Evolutionary conservation across 2,113 vertebrate species (phyloP).

Genomic region (Puntigrus tetrazona): DNA sequence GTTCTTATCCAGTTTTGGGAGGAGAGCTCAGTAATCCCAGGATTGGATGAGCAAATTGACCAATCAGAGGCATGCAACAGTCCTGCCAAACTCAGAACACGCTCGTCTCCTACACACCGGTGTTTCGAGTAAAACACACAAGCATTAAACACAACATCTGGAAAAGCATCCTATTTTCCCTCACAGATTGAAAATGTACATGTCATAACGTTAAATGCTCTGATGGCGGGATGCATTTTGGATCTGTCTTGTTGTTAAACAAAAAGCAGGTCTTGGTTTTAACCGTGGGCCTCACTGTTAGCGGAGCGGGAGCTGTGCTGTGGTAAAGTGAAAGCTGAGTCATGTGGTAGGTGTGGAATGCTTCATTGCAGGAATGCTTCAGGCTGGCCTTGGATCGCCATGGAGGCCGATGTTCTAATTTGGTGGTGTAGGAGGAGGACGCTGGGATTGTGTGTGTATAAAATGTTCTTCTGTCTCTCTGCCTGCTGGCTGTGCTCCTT

Average conservation of each 20-base stretch:
- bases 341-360: constrained; percentile 22
- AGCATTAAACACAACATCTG: not conserved
- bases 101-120: not conserved
- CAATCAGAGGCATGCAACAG: constrained; percentile 29
- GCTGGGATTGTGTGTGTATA: constrained; percentile 57
- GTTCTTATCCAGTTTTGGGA: constrained; percentile 33
- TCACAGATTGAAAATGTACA: not conserved
- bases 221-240: not conserved
- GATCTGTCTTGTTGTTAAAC: not conserved
- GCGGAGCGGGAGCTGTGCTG: not conserved
- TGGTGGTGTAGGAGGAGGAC: constrained; percentile 34
- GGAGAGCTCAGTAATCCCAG: constrained; percentile 25
- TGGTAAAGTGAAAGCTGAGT: constrained; percentile 18
- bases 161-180: not conserved
- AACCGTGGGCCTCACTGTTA: not conserved
- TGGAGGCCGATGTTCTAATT: constrained; percentile 18
- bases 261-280: not conserved
- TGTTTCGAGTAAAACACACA: constrained; percentile 23
- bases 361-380: constrained; percentile 19
- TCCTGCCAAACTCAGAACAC: constrained; percentile 41
- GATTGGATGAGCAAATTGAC: constrained; percentile 49
- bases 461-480: constrained; percentile 39
- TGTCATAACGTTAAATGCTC: not conserved
- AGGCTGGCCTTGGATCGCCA: not conserved
- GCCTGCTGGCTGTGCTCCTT: constrained; percentile 49